phyloP scores from a whole-genome alignment of 64 coral and sea anemone genomes.

The Acropora tenuis region DNA sequence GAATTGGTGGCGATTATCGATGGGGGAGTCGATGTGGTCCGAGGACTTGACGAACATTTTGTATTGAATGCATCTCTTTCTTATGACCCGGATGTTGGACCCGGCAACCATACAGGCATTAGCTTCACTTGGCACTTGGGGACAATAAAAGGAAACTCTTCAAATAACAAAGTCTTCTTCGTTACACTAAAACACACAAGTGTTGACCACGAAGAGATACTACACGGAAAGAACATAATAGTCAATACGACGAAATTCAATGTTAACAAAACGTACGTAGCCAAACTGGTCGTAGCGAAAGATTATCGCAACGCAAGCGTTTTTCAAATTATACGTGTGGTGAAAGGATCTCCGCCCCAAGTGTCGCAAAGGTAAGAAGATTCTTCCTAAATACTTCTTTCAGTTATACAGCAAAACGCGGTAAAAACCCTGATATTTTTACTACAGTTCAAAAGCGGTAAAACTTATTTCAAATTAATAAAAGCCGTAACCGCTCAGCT shows the following conservation, averaged over 20 bases:
- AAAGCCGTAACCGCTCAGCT: too few species aligned
- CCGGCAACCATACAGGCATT: slow-evolving; percentile 11
- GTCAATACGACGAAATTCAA: background rate
- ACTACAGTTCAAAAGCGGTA: too few species aligned
- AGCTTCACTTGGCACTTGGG: slow-evolving; percentile 40
- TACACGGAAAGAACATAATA: background rate
- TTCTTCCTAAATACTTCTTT: background rate
- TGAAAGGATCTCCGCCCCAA: slow-evolving; percentile 28
- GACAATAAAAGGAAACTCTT: background rate
- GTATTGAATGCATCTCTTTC: slow-evolving; percentile 17
- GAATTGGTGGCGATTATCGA: slow-evolving; percentile 1
- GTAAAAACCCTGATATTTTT: too few species aligned
- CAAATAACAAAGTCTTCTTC: background rate
- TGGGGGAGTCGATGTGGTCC: slow-evolving; percentile 1
- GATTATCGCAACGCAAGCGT: background rate
- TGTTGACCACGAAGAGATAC: background rate
- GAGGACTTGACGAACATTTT: background rate
- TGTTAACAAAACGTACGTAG: background rate
- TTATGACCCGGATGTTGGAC: slow-evolving; percentile 57
- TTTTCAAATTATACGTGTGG: slow-evolving; percentile 5
- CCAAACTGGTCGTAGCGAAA: slow-evolving; percentile 30
- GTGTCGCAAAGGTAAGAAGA: slow-evolving; percentile 2
- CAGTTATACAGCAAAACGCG: too few species aligned
- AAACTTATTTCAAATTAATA: too few species aligned
- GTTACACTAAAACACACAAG: background rate